Percentiles rank a stretch among this genome's conserved stretches.
These are phyloP conservation scores for Cerceris rybyensis DNA, from an alignment of 2,888 invertebrate genomes.

Conservation along the genomic window DNA sequence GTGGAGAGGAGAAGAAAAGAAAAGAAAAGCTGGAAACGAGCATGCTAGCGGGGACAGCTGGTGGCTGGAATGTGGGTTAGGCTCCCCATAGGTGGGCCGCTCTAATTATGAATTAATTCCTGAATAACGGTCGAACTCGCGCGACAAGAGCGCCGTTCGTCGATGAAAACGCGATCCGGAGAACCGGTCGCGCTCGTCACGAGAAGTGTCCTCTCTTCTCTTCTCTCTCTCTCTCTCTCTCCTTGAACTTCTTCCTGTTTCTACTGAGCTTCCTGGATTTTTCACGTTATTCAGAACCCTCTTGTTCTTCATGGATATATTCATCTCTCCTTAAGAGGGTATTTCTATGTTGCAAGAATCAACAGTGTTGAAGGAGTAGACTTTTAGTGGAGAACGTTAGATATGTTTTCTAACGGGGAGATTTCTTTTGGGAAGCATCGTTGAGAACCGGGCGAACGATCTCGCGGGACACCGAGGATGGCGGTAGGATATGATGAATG, in stretches of 20 bases:
- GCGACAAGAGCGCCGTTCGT: conserved; percentile 62
- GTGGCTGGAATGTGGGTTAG: conserved; percentile 77
- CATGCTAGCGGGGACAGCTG: conserved; percentile 72
- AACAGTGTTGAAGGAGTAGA: background rate
- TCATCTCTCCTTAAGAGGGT: background rate
- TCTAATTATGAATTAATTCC: conserved; percentile 81
- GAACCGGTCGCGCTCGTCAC: conserved; percentile 60
- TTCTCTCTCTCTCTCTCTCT: conserved; percentile 6
- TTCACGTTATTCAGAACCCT: conserved; percentile 28
- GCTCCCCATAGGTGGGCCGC: conserved; percentile 73
- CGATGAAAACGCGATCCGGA: conserved; percentile 64
- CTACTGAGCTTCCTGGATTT: conserved; percentile 31
- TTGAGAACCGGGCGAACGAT: conserved; percentile 44
- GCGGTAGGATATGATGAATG: conserved; percentile 43
- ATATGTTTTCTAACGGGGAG: conserved; percentile 2
- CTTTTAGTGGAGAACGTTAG: background rate
- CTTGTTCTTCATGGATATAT: conserved; percentile 19
- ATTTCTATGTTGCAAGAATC: background rate
- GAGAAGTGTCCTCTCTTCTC: conserved; percentile 32
- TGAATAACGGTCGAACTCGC: conserved; percentile 78
- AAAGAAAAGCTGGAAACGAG: conserved; percentile 64
- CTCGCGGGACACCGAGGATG: conserved; percentile 25
- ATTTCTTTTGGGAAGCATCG: conserved; percentile 28
- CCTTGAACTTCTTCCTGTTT: conserved; percentile 16
- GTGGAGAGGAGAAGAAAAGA: conserved; percentile 36